Evolutionary conservation across 2,888 invertebrate genomes (phyloP).

Genomic region (Heterodera filipjevi): DNA sequence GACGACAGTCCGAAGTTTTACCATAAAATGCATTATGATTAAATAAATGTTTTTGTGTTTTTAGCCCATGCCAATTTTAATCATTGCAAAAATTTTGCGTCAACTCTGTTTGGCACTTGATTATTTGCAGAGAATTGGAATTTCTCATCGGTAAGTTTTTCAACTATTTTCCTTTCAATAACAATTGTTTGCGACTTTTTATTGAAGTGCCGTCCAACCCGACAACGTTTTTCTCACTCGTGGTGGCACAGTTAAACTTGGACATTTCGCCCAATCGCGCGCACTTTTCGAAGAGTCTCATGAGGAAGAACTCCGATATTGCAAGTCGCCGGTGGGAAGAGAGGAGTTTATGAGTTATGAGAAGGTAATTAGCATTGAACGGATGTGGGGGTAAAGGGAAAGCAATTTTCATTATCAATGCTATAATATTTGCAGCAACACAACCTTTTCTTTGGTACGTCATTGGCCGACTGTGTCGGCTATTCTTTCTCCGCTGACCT

Average conservation of each 20-base stretch:
- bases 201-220: slow-evolving; percentile 43
- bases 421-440: slow-evolving; percentile 25
- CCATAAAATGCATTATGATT: slow-evolving; percentile 13
- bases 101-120: slow-evolving; percentile 46
- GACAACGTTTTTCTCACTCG: slow-evolving; percentile 48
- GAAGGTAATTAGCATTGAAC: slow-evolving; percentile 39
- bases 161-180: too few relatives aligned
- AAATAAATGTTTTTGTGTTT: not conserved
- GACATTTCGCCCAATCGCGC: slow-evolving; percentile 45
- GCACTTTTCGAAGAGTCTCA: slow-evolving; percentile 26
- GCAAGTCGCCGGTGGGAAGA: slow-evolving; percentile 48
- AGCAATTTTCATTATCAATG: not conserved
- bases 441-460: slow-evolving; percentile 30
- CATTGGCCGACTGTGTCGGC: slow-evolving; percentile 32
- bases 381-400: not conserved
- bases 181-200: not conserved
- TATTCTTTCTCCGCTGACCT: slow-evolving; percentile 46
- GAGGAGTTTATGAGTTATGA: slow-evolving; percentile 51
- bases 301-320: slow-evolving; percentile 29
- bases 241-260: slow-evolving; percentile 50
- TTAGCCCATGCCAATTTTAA: slow-evolving; percentile 46
- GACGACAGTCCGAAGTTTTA: slow-evolving; percentile 32
- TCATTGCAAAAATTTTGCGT: slow-evolving; percentile 50
- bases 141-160: slow-evolving; percentile 43
- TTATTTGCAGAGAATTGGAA: slow-evolving; percentile 39